Percentiles rank a stretch among this genome's conserved stretches.
Conservation (phyloP, 2,888 invertebrate species). For the Synergus itoensis region DNA sequence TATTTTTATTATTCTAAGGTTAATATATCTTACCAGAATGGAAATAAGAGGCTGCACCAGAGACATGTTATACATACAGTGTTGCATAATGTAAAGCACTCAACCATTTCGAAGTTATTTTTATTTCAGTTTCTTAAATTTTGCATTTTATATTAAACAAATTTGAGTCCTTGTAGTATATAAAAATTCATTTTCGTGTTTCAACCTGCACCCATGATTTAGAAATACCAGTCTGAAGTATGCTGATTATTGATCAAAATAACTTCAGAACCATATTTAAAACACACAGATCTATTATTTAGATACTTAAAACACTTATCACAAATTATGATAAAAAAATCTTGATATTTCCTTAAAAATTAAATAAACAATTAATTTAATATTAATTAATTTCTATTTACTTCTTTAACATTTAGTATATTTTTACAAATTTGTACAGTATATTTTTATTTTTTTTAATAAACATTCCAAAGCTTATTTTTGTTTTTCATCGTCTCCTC, state of each 20-base stretch:
- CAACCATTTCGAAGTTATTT: conserved; percentile 59
- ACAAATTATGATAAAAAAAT: background rate
- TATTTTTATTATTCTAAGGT: background rate
- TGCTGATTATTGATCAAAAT: background rate
- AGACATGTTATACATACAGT: conserved; percentile 64
- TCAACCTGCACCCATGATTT: conserved; percentile 3
- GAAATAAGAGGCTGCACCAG: conserved; percentile 63
- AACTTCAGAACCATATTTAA: background rate
- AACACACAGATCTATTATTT: background rate
- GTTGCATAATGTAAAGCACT: conserved; percentile 62
- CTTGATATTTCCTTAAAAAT: background rate
- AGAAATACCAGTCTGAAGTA: background rate
- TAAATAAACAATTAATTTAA: background rate
- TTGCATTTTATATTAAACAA: background rate
- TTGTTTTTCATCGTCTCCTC: background rate
- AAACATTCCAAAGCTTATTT: background rate
- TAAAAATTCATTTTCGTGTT: background rate
- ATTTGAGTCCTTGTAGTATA: background rate
- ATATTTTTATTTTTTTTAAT: background rate
- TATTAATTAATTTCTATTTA: background rate
- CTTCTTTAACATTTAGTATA: background rate
- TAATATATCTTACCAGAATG: conserved; percentile 60
- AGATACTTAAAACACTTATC: background rate
- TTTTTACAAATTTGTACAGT: background rate
- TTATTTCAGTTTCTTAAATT: background rate